Evolutionary conservation across 2,113 vertebrate species (phyloP), one percentile per base, ranked within the genome.

Genomic region (Pao palembangensis): DNA sequence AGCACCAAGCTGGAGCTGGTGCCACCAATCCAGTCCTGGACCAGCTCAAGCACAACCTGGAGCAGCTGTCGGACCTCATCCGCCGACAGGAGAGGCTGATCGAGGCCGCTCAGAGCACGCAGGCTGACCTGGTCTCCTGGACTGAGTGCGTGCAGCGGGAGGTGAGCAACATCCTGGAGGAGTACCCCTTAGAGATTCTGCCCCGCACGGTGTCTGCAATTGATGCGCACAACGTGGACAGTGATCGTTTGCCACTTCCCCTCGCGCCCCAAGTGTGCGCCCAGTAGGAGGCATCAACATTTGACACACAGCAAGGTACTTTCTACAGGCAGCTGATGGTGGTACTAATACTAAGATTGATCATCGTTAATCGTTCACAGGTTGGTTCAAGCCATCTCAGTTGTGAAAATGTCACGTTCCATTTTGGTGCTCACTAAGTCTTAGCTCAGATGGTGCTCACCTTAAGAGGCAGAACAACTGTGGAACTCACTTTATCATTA

Each of bases 201-300:
- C 77, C 93, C 3, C 83, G 90, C 44, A 81, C 88, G 6, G 91
- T 91, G 31, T 92, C 94, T 14, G 92, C 95, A 51, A 95, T 98
- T 23, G 96, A 98, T 83, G 93, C 93, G 25, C 94, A 95, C 71
- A 95, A 95, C 1, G 85, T 92, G 58, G 95, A 97, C 85, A 93
- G 92, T 6, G 93, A 97, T 76, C 92, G 92, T 67, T 91, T 97
- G 58, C 96, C 96, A 0, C 93, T 94, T 0, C 96, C 94, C 0
- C 81, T 98, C 67, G 93, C 93, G 62, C 96, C 95, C 3, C 95
- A 98, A 64, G 91, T 98, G 48, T 99, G 95, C 2, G 92, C 94
- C 53, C 94, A 94, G 53, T 98, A 88, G 61, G 48, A 17, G 18
- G 10, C 8, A 31, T 4, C 21, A 3, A 34, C 17, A 61, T 51